Evolutionary conservation across 1,140 invertebrate species (phyloP).

Genomic region (Anastrepha ludens): DNA sequence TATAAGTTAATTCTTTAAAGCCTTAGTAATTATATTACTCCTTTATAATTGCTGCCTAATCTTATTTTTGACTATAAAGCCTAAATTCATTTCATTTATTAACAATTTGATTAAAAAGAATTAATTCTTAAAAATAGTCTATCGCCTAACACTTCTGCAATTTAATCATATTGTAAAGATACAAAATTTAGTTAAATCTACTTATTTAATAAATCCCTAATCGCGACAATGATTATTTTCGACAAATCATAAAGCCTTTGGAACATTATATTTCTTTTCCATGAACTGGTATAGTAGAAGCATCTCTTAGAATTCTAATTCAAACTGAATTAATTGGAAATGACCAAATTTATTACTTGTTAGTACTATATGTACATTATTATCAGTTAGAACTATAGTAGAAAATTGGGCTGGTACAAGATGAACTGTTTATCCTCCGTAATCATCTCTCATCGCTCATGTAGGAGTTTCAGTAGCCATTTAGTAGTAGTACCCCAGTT

Average conservation of each 20-base stretch:
- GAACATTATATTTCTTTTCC: constrained; percentile 80
- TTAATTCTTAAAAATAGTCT: constrained; percentile 76
- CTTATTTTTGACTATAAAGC: constrained; percentile 76
- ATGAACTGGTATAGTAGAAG: constrained; percentile 77
- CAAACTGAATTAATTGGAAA: too few relatives aligned
- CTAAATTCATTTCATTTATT: background rate
- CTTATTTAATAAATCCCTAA: too few relatives aligned
- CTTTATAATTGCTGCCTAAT: constrained; percentile 77
- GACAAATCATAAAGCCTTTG: constrained; percentile 87
- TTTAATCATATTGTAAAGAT: too few relatives aligned
- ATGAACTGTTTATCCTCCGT: too few relatives aligned
- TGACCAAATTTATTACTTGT: too few relatives aligned
- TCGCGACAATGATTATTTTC: constrained; percentile 78
- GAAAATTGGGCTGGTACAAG: too few relatives aligned
- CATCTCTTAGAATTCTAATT: constrained; percentile 63
- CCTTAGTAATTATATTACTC: constrained; percentile 74
- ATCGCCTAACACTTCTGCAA: constrained; percentile 76
- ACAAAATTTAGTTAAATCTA: too few relatives aligned
- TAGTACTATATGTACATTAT: too few relatives aligned
- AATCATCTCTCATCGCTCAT: too few relatives aligned
- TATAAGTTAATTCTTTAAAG: constrained; percentile 71
- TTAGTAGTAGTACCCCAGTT: too few relatives aligned
- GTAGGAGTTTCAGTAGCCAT: too few relatives aligned
- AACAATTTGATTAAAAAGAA: constrained; percentile 72
- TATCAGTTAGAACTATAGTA: too few relatives aligned